phyloP scores from a whole-genome alignment of 2,888 invertebrate genomes.

The Crepidodera aurea region DNA sequence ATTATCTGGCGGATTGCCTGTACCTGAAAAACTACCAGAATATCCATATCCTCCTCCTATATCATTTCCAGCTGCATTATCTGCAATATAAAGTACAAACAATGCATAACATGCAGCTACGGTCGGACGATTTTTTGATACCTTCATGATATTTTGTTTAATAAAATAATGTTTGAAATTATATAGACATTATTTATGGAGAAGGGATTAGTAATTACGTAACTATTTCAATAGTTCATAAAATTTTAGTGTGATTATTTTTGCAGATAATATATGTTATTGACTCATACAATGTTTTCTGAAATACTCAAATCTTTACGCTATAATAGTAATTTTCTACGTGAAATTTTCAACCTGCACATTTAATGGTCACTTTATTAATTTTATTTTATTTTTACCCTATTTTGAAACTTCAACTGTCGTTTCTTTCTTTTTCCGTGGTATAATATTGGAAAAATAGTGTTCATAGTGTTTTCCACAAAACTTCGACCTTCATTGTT shows the following conservation, averaged over 20 bases:
- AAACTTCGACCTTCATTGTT: too few species aligned
- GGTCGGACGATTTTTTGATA: background rate
- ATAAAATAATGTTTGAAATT: background rate
- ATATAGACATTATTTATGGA: constrained; percentile 1
- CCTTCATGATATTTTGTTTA: constrained; percentile 1
- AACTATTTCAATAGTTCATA: background rate
- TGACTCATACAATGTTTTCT: too few species aligned
- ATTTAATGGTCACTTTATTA: too few species aligned
- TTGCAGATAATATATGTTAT: background rate
- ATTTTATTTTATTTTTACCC: too few species aligned
- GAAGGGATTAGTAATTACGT: constrained; percentile 11
- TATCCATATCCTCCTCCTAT: constrained; percentile 45
- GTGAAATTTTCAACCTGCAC: too few species aligned
- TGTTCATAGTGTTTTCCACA: too few species aligned
- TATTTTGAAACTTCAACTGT: too few species aligned
- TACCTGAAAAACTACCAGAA: constrained; percentile 49
- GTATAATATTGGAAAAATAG: too few species aligned
- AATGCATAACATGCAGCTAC: background rate
- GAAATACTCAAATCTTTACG: too few species aligned
- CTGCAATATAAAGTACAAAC: constrained; percentile 19
- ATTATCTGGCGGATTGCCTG: constrained; percentile 40
- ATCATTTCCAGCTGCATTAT: constrained; percentile 25
- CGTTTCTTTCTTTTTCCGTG: too few species aligned
- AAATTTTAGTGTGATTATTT: background rate
- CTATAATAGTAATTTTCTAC: too few species aligned